Base-by-base conservation (phyloP, 2,113 vertebrate species). In the Oryctolagus cuniculus region DNA sequence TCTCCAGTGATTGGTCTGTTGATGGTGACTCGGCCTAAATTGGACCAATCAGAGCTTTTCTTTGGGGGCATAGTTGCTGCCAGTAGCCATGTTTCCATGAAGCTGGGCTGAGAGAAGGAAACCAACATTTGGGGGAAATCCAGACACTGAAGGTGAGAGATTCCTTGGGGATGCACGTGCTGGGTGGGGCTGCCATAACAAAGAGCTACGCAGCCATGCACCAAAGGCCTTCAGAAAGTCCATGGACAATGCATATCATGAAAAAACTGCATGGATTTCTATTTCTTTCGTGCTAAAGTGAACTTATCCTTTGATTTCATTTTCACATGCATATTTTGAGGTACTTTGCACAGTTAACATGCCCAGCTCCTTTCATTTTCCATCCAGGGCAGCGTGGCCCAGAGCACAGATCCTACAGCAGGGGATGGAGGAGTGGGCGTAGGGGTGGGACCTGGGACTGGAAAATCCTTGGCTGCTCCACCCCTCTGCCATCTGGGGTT, bases 401-500 rank as follows among this genome's bases (percentile, higher is more conserved):
- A 89, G 96, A 97, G 98, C 97, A 95, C 95, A 97, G 96, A 98
- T 95, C 89, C 91, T 63, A 0, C 29, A 89, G 89, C 64, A 72
- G 93, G 90, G 97, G 88, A 34, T 34, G 4, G 22, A 44, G 6
- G 44, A 44, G 38, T 0, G 3, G 22, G 7, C 6, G 17, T 1
- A 5, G 29, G 13, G n/a, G 53, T 96, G 80, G 92, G 92, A 80
- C 81, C 89, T 38, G 79, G 96, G 94, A 96, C 97, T 97, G 97
- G 94, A 97, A 98, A 96, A 92, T 96, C 97, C 86, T 97, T 96
- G 96, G 91, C 92, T 95, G 95, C 96, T 44, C 44, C 44, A 44
- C 44, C 96, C 95, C 90, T 96, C 97, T 92, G 96, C 91, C 81
- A 96, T 95, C 96, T 97, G 93, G 96, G 93, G 91, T 94, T 96